Base-by-base conservation (phyloP, 2,888 invertebrate species). In the Podabrus alpinus region DNA sequence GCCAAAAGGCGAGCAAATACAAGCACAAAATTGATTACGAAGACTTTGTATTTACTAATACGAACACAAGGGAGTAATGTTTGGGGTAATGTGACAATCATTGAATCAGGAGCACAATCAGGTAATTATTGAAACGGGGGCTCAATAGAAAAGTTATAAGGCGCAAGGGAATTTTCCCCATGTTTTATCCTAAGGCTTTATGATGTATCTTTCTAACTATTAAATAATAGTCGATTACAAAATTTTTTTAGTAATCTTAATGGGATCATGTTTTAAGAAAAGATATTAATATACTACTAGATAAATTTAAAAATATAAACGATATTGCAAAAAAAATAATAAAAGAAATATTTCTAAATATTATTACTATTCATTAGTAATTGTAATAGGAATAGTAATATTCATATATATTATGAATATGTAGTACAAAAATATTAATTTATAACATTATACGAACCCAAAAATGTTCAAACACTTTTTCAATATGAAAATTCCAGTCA, bases 121-220 rank as follows among this genome's bases (percentile, higher is more conserved):
- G 85, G 85, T 86, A 86, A 86, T 86, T 86, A 86, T 85, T 82
- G 85, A 85, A 85, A 85, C 83, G 81, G 84, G 83, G 84, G 72
- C 81, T 84, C 84, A 83, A 84, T 84, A 84, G 85, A 77, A 80
- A 80, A 81, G 83, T 85, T 85, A 85, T 85, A 85, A 82, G 81
- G 78, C 81, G 66, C 80, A 73, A 77, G 82, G 83, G 81, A 81
- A 73, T 74, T 79, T 79, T 78, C 81, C 81, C 81, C 76, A 69
- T 68, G 29, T 45, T 45, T 45, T n/a, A 45, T 24, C 74, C 77
- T 76, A 67, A 61, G 71, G 74, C 72, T 60, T 9, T 64, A 2
- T n/a, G 17, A 19, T 64, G 13, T 21, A 64, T 19, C 62, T 64
- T 21, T 64, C 2, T 64, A 17, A 21, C 13, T 16, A 21, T 19